A percentile compares a stretch with the other conserved stretches of the same genome.
Conservation (phyloP, 2,113 vertebrate species). For the Solea solea region DNA sequence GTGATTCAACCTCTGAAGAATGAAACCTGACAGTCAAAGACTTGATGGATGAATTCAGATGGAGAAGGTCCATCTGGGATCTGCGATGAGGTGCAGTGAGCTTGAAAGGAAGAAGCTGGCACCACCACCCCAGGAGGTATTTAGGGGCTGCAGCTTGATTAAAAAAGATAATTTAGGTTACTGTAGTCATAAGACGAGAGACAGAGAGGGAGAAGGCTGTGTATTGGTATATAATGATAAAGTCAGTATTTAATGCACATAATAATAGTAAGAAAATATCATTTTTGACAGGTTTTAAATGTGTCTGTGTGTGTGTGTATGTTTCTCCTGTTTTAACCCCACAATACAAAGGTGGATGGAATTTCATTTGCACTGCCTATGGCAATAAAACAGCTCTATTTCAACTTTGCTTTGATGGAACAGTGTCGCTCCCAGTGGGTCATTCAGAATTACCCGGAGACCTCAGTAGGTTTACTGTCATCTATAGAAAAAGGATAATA, state of each 20-base stretch:
- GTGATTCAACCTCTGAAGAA: conserved; percentile 10
- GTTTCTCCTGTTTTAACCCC: too few relatives aligned
- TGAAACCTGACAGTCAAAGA: conserved; percentile 25
- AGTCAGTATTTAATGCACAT: too few relatives aligned
- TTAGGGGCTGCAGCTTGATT: conserved; percentile 23
- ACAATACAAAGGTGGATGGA: too few relatives aligned
- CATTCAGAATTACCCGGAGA: neutral
- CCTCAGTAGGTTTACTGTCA: neutral
- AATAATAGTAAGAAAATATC: too few relatives aligned
- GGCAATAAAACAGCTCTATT: too few relatives aligned
- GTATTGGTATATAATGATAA: too few relatives aligned
- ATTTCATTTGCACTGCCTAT: too few relatives aligned
- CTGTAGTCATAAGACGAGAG: neutral
- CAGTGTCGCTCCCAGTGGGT: neutral
- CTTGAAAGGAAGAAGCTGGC: conserved; percentile 46
- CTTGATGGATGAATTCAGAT: conserved; percentile 21
- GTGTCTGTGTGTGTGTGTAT: too few relatives aligned
- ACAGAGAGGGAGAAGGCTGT: neutral
- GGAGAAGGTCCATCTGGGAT: conserved; percentile 40
- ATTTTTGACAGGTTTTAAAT: too few relatives aligned
- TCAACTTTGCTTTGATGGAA: too few relatives aligned
- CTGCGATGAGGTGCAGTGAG: conserved; percentile 18
- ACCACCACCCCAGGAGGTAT: conserved; percentile 36
- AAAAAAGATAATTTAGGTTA: neutral
- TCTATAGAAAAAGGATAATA: neutral